A percentile compares a stretch with the other conserved stretches of the same genome.
Evolutionary conservation across 2,888 invertebrate genomes (phyloP).

Genomic region (Parthenolecanium corni): DNA sequence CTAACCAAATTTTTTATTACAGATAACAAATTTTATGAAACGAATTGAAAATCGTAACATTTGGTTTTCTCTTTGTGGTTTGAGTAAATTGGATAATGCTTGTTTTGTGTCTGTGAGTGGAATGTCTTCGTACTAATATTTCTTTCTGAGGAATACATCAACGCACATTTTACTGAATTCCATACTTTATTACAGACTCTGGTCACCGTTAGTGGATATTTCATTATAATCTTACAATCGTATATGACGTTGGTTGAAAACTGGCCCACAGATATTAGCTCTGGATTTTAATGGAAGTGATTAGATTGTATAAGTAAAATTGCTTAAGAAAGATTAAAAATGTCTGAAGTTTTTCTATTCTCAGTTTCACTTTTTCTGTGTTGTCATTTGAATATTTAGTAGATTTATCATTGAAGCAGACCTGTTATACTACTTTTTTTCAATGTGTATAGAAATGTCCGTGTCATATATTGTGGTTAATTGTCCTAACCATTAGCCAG

Average conservation of each 20-base stretch:
- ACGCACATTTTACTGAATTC: not conserved
- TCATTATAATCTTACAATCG: constrained; percentile 32
- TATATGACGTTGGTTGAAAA: constrained; percentile 32
- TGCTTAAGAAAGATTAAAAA: too few species aligned
- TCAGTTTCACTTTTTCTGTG: too few species aligned
- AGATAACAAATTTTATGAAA: constrained; percentile 30
- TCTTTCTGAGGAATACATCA: too few species aligned
- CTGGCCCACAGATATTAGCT: constrained; percentile 23
- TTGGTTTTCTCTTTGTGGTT: constrained; percentile 30
- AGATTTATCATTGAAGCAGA: too few species aligned
- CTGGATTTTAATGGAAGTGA: constrained; percentile 10
- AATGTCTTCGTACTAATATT: too few species aligned
- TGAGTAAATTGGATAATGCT: constrained; percentile 30
- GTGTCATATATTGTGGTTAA: too few species aligned
- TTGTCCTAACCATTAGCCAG: too few species aligned
- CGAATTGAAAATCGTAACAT: constrained; percentile 30
- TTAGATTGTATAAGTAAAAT: too few species aligned
- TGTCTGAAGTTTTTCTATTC: too few species aligned
- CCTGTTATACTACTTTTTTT: too few species aligned
- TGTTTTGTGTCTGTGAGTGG: constrained; percentile 31
- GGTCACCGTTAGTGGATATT: constrained; percentile 31
- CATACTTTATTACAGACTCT: constrained; percentile 25
- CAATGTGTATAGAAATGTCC: too few species aligned
- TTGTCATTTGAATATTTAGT: too few species aligned
- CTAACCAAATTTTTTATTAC: constrained; percentile 9